Evolutionary conservation across 2,797 vertebrate genomes (phyloP), one percentile per base, ranked within the genome.

Genomic region (Lacerta bilineata): DNA sequence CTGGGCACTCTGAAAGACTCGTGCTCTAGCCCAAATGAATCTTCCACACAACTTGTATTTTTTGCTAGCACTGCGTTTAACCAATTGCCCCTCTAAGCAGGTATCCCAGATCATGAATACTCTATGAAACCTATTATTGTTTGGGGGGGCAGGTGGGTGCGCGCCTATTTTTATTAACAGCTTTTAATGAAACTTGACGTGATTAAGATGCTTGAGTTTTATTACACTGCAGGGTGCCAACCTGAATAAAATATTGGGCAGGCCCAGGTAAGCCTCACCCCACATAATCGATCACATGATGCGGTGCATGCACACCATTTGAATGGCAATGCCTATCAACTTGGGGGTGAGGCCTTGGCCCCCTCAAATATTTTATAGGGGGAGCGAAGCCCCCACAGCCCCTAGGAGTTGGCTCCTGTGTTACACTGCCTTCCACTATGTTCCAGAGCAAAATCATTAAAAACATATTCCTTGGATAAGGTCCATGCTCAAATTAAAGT

Each of bases 21-120:
- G 2, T 72, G 10, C 59, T 7, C 29, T 18, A 39, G 18, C 18
- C 36, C 9, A 74, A 80, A 80, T 77, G 18, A 74, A 72, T 20
- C 5, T 59, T 33, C 50, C 33, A 18, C 7, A 84, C 17, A 84
- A 2, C 43, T 23, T 61, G 33, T 25, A 83, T 83, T 29, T 29
- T 83, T 41, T 72, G 18, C 17, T 7, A 9, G 36, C 64, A 46
- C 66, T 71, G 5, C 17, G 3, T 55, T 55, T 55, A 11, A 77
- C 39, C 39, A 15, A 59, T 72, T 36, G 5, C 41, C 33, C 36
- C 71, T 6, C 68, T 41, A 27, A 61, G 27, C 8, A 61, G 27
- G 17, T 80, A 80, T 43, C 50, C 50, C 50, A 55, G 55, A n/a
- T 87, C 27, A 59, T 61, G 18, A 59, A 72, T 87, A 81, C 33